A percentile compares a stretch with the other conserved stretches of the same genome.
Conservation (phyloP, 1,140 invertebrate species). For the Eumaeus atala region DNA sequence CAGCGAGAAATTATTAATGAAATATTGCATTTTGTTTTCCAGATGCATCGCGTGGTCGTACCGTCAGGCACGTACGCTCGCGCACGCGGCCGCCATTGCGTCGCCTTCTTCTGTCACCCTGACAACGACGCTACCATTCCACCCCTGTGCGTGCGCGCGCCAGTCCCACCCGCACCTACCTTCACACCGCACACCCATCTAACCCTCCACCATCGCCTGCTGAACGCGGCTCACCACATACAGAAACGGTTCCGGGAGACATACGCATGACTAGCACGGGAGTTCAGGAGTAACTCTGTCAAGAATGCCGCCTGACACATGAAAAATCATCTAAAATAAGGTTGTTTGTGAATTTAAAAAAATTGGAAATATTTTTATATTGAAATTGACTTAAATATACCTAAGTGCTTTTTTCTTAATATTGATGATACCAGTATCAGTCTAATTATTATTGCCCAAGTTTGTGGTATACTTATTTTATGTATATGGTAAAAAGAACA, state of each 20-base stretch:
- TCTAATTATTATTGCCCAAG: too few species aligned
- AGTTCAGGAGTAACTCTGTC: not conserved
- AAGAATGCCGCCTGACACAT: not conserved
- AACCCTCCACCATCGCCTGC: constrained; percentile 72
- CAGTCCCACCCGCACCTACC: constrained; percentile 42
- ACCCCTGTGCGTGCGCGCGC: constrained; percentile 69
- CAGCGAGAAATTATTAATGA: too few species aligned
- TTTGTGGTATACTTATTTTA: too few species aligned
- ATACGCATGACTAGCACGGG: constrained; percentile 75
- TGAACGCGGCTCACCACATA: constrained; percentile 81
- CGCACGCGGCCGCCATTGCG: constrained; percentile 79
- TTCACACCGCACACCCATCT: constrained; percentile 48
- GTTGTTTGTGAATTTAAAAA: too few species aligned
- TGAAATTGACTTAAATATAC: too few species aligned
- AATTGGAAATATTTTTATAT: too few species aligned
- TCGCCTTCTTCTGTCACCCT: constrained; percentile 86
- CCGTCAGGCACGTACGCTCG: constrained; percentile 77
- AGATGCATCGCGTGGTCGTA: constrained; percentile 83
- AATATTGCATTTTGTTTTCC: too few species aligned
- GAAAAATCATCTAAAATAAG: too few species aligned
- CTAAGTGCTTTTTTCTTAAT: too few species aligned
- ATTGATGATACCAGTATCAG: too few species aligned
- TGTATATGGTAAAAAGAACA: too few species aligned
- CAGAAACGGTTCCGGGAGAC: constrained; percentile 81
- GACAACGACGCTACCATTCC: constrained; percentile 76